phyloP scores from a whole-genome alignment of 2,888 invertebrate species.

The Machimus atricapillus region DNA sequence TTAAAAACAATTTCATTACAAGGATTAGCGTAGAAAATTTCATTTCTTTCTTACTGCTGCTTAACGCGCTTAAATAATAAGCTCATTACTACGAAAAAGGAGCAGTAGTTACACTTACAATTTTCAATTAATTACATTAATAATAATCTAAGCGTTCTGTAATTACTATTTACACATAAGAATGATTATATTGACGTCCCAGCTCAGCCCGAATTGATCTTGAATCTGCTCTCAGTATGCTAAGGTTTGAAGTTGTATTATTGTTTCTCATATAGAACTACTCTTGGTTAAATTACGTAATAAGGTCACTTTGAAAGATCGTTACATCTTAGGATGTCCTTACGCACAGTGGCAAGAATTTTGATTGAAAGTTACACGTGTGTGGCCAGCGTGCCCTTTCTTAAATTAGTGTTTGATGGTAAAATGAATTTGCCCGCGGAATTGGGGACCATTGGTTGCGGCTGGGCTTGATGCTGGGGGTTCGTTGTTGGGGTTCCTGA shows the following conservation, averaged over 20 bases:
- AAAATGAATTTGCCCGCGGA: slow-evolving; percentile 63
- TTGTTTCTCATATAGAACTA: background rate
- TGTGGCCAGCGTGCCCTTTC: slow-evolving; percentile 66
- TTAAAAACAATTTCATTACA: background rate
- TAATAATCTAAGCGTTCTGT: background rate
- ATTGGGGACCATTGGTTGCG: slow-evolving; percentile 64
- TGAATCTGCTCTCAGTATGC: background rate
- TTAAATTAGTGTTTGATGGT: slow-evolving; percentile 61
- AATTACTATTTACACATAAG: background rate
- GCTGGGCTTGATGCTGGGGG: slow-evolving; percentile 68
- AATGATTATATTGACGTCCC: background rate
- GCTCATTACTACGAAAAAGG: background rate
- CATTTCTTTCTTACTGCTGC: background rate
- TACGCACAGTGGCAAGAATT: slow-evolving; percentile 7
- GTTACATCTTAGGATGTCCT: slow-evolving; percentile 9
- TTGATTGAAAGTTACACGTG: slow-evolving; percentile 65
- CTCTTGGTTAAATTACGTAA: slow-evolving; percentile 4
- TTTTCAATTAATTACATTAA: background rate
- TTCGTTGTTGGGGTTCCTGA: slow-evolving; percentile 57
- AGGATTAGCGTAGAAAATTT: background rate
- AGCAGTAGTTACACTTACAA: background rate
- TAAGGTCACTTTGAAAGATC: slow-evolving; percentile 37
- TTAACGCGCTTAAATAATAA: background rate
- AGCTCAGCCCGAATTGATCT: background rate
- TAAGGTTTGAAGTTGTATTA: background rate